These are phyloP conservation scores for Dromiciops gliroides DNA, from an alignment of 2,113 vertebrate genomes.

Conservation along the genomic window DNA sequence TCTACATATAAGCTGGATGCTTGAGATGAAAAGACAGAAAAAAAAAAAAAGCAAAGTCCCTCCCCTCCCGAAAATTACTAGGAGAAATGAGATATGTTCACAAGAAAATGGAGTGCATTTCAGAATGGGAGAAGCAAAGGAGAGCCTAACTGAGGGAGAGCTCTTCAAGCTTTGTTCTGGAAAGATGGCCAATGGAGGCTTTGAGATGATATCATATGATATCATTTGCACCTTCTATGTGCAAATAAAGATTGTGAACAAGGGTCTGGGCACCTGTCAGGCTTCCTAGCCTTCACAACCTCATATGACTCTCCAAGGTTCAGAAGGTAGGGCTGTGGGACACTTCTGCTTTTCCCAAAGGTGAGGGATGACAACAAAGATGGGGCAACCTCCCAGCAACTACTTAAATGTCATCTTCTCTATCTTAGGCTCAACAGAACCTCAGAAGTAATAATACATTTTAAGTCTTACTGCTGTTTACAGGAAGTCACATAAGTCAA, in stretches of 20 bases:
- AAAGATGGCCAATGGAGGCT: not conserved
- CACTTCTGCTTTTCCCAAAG: conserved; percentile 3
- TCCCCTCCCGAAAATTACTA: not conserved
- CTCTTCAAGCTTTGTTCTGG: not conserved
- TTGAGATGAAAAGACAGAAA: not conserved
- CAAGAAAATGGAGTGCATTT: not conserved
- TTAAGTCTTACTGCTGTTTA: conserved; percentile 13
- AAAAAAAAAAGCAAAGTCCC: not conserved
- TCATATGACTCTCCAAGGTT: not conserved
- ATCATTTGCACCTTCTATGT: not conserved
- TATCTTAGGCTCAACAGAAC: not conserved
- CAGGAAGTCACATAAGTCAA: not conserved
- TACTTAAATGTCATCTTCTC: not conserved
- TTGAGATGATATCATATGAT: not conserved
- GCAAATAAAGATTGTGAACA: not conserved
- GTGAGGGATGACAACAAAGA: not conserved
- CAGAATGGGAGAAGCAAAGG: not conserved
- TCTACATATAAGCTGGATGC: not conserved
- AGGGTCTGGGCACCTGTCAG: not conserved
- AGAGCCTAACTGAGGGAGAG: not conserved
- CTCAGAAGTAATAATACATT: not conserved
- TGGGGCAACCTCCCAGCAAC: not conserved
- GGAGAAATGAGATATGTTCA: not conserved
- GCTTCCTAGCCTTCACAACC: not conserved
- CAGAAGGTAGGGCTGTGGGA: not conserved